Evolutionary conservation across 2,113 vertebrate genomes (phyloP), one percentile per base, ranked within the genome.

Genomic region (Psophia crepitans): DNA sequence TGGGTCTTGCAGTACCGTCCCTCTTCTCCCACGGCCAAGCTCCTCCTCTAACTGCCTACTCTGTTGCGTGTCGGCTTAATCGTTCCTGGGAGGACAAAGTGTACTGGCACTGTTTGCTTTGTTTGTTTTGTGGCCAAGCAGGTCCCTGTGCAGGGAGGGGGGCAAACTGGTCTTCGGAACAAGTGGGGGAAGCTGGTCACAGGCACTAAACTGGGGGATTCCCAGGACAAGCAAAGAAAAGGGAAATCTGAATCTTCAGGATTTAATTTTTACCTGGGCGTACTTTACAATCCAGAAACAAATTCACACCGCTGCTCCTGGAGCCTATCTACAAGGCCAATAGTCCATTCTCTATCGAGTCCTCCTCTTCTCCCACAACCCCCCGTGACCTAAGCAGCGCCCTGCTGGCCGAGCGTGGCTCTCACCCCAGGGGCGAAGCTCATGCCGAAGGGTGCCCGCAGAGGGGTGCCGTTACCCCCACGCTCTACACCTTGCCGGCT

Each of bases 31-130:
- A 63, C 0, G 6, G 64, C 79, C 82, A 95, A 65, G 75, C 90
- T 94, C 87, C 93, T 94, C 95, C 95, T 90, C 49, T 83, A 96
- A 95, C 93, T 41, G 93, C 92, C 85, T 56, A 6, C 60, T 73
- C 75, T 6, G 15, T 76, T n/a, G 41, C n/a, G n/a, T 10, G 41
- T 68, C 60, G 44, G 28, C 71, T 87, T 73, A 73, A 76, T 83
- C 8, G 24, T 41, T 79, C 54, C 87, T 90, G 71, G 63, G 84
- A 96, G 92, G 87, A 66, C 93, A 90, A 95, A 90, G 54, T 95
- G 82, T 96, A 63, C 58, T 21, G 46, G 54, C 49, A 43, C 15
- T 49, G 2, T 83, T 81, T 83, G 41, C 58, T 88, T 35, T 63
- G n/a, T n/a, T 88, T 87, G 84, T 21, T 95, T 74, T 66, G 82